A percentile compares a stretch with the other conserved stretches of the same genome.
phyloP scores from a whole-genome alignment of 2,797 vertebrate genomes.

The Eupleurogrammus muticus region DNA sequence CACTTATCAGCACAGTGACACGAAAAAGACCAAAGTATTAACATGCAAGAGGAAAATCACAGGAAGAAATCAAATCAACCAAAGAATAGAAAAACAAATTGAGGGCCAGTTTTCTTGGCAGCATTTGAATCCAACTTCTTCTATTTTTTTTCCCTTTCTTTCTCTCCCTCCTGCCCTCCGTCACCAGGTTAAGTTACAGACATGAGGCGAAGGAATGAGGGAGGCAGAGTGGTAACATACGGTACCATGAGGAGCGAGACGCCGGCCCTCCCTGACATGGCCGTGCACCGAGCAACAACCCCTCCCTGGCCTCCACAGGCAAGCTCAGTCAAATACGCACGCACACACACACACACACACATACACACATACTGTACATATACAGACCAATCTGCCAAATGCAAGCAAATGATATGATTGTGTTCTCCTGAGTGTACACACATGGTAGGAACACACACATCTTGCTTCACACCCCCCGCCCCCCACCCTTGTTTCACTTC shows the following conservation, averaged over 20 bases:
- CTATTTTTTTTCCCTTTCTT: slow-evolving; percentile 22
- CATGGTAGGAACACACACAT: slow-evolving; percentile 20
- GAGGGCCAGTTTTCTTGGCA: slow-evolving; percentile 54
- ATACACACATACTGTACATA: slow-evolving; percentile 41
- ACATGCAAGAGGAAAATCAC: slow-evolving; percentile 33
- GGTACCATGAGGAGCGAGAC: slow-evolving; percentile 92
- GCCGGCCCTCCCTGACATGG: slow-evolving; percentile 87
- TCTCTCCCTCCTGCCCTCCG: slow-evolving; percentile 61
- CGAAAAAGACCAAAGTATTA: slow-evolving; percentile 48
- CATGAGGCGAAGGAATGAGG: slow-evolving; percentile 89
- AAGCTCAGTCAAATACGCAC: slow-evolving; percentile 25
- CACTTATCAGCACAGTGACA: slow-evolving; percentile 66
- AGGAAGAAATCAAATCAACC: slow-evolving; percentile 51
- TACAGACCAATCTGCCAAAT: slow-evolving; percentile 46
- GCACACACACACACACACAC: slow-evolving; percentile 42
- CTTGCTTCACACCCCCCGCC: slow-evolving; percentile 42
- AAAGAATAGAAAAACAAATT: slow-evolving; percentile 40
- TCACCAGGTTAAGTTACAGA: slow-evolving; percentile 81
- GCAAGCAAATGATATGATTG: slow-evolving; percentile 57
- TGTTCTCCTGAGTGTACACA: slow-evolving; percentile 39
- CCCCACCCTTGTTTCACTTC: slow-evolving; percentile 64
- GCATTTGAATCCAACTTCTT: slow-evolving; percentile 36
- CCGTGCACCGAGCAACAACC: slow-evolving; percentile 85
- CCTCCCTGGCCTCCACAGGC: slow-evolving; percentile 83
- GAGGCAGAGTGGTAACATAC: slow-evolving; percentile 95